Evolutionary conservation across 2,113 vertebrate genomes (phyloP).

Genomic region (Dipodomys spectabilis): DNA sequence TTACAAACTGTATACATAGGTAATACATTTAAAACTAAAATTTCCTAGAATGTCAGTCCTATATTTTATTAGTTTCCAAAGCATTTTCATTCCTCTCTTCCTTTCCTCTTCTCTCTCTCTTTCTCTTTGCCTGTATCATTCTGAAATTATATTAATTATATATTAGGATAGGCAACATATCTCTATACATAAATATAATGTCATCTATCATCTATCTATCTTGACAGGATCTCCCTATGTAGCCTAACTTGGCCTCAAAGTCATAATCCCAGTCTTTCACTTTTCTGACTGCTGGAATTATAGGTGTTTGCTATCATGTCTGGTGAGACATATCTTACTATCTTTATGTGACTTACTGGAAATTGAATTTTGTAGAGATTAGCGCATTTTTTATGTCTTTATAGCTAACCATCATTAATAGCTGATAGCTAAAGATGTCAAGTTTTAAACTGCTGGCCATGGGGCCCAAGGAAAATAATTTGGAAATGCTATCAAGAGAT

Average conservation of each 20-base stretch:
- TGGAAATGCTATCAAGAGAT: background rate
- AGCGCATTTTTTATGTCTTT: background rate
- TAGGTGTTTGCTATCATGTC: too few relatives aligned
- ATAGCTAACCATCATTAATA: background rate
- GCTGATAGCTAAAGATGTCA: background rate
- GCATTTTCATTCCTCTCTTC: background rate
- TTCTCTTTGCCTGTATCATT: background rate
- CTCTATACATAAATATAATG: too few relatives aligned
- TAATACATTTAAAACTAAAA: background rate
- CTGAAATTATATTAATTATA: too few relatives aligned
- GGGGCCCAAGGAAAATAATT: background rate
- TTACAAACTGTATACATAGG: background rate
- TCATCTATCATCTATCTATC: too few relatives aligned
- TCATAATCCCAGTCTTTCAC: too few relatives aligned
- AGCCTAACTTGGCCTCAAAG: too few relatives aligned
- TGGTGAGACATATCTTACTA: background rate
- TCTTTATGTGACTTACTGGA: background rate
- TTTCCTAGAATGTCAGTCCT: background rate
- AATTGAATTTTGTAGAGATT: background rate
- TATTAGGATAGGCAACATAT: too few relatives aligned
- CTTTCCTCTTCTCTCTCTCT: background rate
- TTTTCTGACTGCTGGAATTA: too few relatives aligned
- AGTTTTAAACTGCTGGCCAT: background rate
- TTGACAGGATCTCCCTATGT: too few relatives aligned
- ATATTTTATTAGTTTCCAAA: background rate